Evolutionary conservation across 2,113 vertebrate genomes (phyloP).

Genomic region (Megaceryle maxima): DNA sequence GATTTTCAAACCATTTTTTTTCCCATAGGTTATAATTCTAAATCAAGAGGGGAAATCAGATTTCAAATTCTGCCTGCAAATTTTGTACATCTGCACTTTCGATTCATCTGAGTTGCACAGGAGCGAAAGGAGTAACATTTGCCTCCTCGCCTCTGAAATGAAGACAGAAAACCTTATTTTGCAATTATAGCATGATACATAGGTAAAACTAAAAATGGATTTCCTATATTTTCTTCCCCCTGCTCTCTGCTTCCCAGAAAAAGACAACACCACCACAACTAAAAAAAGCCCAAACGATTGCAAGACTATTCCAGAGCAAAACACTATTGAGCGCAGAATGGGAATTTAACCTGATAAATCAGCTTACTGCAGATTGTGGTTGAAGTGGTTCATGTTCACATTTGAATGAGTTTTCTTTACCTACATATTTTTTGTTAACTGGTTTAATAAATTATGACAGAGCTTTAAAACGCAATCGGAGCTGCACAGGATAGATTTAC

Average conservation of each 20-base stretch:
- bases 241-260: not conserved
- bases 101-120: not conserved
- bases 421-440: not conserved
- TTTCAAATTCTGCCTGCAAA: not conserved
- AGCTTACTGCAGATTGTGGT: not conserved
- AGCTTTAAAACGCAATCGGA: not conserved
- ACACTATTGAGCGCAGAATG: not conserved
- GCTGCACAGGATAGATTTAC: not conserved
- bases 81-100: not conserved
- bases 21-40: not conserved
- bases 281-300: not conserved
- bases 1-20: slow-evolving; percentile 1
- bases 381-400: not conserved
- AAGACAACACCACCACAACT: not conserved
- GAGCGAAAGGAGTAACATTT: not conserved
- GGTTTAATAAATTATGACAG: slow-evolving; percentile 36
- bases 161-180: not conserved
- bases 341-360: slow-evolving; percentile 6
- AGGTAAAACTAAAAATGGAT: not conserved
- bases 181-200: not conserved
- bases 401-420: not conserved
- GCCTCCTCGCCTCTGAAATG: not conserved
- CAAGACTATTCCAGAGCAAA: not conserved
- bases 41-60: not conserved
- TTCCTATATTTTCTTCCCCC: not conserved